A percentile compares a stretch with the other conserved stretches of the same genome.
phyloP scores from a whole-genome alignment of 2,797 vertebrate genomes.

The Arctocebus calabarensis region DNA sequence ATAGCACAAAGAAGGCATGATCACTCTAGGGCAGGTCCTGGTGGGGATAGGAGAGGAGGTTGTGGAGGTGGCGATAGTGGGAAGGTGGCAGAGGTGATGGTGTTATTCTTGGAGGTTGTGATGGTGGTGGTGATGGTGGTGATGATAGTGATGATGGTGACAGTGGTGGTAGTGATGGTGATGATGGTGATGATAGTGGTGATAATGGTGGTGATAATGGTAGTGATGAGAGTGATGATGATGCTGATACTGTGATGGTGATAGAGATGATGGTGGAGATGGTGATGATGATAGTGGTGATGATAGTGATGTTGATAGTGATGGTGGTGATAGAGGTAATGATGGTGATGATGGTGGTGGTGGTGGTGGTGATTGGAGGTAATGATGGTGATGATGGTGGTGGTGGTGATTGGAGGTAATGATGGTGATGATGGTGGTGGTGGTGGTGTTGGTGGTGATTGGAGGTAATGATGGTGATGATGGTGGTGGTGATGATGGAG shows the following conservation, averaged over 20 bases:
- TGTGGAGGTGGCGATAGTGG: background rate
- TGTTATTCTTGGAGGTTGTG: too few species aligned
- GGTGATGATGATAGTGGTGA: rapidly evolving
- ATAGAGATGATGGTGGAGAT: rapidly evolving
- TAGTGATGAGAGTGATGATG: too few species aligned
- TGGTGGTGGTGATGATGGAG: too few species aligned
- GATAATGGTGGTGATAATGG: too few species aligned
- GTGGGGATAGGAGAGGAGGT: too few species aligned
- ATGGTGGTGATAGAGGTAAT: background rate
- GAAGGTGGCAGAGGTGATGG: background rate
- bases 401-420: too few species aligned
- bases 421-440: rapidly evolving
- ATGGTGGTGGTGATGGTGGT: background rate
- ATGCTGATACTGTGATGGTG: rapidly evolving
- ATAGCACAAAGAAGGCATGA: background rate
- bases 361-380: background rate
- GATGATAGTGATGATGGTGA: too few species aligned
- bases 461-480: too few species aligned
- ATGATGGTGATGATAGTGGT: rapidly evolving
- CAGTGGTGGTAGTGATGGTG: background rate
- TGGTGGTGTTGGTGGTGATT: rapidly evolving
- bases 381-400: too few species aligned
- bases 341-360: rapidly evolving
- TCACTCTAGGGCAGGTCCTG: background rate
- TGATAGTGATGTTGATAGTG: rapidly evolving